Percentiles rank a stretch among this genome's conserved stretches.
Evolutionary conservation across 2,113 vertebrate genomes (phyloP).

Genomic region (Tylochromis polylepis): DNA sequence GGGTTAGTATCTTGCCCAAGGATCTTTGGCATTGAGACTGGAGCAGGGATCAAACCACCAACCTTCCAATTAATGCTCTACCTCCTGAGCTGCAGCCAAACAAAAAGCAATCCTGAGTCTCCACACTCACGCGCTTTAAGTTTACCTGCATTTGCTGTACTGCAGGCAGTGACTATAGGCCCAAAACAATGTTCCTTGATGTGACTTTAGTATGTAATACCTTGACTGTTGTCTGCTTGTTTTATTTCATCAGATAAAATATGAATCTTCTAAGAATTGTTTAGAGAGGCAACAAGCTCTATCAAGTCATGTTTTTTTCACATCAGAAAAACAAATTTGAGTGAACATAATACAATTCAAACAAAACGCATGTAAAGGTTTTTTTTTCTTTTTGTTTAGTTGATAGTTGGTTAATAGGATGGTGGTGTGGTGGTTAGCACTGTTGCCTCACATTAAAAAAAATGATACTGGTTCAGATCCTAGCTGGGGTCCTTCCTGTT

Average conservation of each 20-base stretch:
- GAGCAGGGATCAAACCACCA: neutral
- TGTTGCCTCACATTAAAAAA: neutral
- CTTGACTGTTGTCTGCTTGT: neutral
- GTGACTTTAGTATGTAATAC: neutral
- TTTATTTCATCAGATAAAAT: neutral
- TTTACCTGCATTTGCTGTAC: neutral
- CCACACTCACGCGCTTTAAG: accelerated
- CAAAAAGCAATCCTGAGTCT: neutral
- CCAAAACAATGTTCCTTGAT: neutral
- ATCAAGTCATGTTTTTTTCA: neutral
- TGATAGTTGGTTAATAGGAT: neutral
- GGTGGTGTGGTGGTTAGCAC: neutral
- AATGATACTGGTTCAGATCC: neutral
- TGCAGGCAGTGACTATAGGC: neutral
- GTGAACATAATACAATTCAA: neutral
- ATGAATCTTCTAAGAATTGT: neutral
- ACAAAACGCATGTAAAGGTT: neutral
- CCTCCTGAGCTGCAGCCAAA: neutral
- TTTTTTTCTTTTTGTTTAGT: neutral
- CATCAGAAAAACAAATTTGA: neutral
- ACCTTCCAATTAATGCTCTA: neutral
- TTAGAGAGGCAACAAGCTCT: neutral
- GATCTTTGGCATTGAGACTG: neutral
- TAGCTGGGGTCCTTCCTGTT: neutral
- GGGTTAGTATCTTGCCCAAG: neutral